Evolutionary conservation across 2,888 invertebrate genomes (phyloP).

Genomic region (Dolichopus griseipennis): DNA sequence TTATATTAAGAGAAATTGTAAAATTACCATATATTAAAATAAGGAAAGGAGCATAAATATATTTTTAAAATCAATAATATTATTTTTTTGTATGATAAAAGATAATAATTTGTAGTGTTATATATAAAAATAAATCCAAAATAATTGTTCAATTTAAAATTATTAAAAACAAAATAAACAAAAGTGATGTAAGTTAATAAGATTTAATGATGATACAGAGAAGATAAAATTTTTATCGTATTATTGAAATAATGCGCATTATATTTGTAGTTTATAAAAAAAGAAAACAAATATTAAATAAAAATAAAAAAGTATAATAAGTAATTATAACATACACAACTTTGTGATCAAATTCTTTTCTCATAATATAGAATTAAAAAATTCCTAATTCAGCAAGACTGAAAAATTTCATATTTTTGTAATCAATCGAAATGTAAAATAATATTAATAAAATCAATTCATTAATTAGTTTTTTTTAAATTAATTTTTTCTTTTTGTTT

Average conservation of each 20-base stretch:
- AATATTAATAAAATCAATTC: background rate
- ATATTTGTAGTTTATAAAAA: constrained; percentile 5
- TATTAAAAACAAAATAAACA: background rate
- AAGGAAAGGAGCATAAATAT: background rate
- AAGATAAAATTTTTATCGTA: background rate
- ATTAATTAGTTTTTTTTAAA: background rate
- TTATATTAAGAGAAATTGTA: background rate
- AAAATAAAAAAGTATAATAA: background rate
- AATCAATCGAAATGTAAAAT: background rate
- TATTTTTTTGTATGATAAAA: background rate
- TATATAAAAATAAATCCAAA: background rate
- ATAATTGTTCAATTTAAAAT: background rate
- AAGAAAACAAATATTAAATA: too few relatives aligned
- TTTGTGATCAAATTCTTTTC: constrained; percentile 6
- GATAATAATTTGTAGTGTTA: background rate
- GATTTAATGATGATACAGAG: background rate
- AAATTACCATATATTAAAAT: background rate
- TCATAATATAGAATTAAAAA: constrained; percentile 7
- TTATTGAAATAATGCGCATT: background rate
- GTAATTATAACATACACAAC: background rate
- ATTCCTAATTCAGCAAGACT: constrained; percentile 10
- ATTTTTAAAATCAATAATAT: background rate
- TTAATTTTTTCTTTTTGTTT: background rate
- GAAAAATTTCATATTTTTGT: constrained; percentile 9
- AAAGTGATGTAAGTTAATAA: background rate